A percentile compares a stretch with the other conserved stretches of the same genome.
Evolutionary conservation across 2,888 invertebrate species (phyloP).

Genomic region (Ochropacha duplaris): DNA sequence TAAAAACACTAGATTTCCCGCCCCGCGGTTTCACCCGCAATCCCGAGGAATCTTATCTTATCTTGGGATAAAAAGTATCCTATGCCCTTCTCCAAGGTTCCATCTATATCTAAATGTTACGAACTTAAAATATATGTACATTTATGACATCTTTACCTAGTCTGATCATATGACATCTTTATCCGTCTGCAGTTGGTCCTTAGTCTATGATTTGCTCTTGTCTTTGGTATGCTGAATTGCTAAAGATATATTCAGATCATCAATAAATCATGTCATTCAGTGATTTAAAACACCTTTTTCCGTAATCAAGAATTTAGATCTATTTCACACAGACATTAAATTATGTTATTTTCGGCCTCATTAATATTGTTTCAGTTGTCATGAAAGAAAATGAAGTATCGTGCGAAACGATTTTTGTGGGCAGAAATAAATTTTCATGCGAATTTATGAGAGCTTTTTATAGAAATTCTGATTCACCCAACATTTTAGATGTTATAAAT

Average conservation of each 20-base stretch:
- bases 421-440: not conserved
- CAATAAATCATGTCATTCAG: not conserved
- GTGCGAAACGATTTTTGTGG: not conserved
- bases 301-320: not conserved
- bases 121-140: no score
- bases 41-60: no score
- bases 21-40: no score
- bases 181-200: no score
- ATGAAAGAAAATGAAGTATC: not conserved
- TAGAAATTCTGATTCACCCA: not conserved
- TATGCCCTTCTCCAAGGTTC: no score
- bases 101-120: no score
- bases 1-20: no score
- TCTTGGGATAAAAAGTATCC: no score
- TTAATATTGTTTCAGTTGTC: not conserved
- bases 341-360: not conserved
- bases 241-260: not conserved
- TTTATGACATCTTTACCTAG: no score
- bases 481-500: not conserved
- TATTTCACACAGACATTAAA: not conserved
- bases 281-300: not conserved
- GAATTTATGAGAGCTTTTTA: not conserved
- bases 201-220: not conserved
- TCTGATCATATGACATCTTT: no score
- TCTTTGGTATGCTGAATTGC: not conserved